Conservation (phyloP, 2,888 invertebrate genomes). For the Phaedon cochleariae region DNA sequence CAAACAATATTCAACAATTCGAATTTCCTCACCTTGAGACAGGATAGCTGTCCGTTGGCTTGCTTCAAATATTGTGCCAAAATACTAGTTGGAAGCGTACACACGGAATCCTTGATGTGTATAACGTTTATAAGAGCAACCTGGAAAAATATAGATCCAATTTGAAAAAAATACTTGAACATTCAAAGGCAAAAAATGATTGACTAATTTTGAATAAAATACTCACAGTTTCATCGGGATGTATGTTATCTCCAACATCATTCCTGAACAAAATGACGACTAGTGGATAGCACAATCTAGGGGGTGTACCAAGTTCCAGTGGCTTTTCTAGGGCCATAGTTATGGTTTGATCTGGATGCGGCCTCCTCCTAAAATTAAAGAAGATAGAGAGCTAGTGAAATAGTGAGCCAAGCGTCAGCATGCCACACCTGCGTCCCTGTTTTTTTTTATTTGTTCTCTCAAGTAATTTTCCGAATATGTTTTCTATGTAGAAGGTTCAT, state of each 20-base stretch:
- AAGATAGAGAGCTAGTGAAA: no score
- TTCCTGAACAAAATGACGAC: constrained; percentile 78
- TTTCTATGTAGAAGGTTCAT: no score
- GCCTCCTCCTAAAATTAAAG: constrained; percentile 66
- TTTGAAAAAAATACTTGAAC: background rate
- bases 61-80: constrained; percentile 88
- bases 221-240: constrained; percentile 81
- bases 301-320: constrained; percentile 76
- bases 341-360: constrained; percentile 73
- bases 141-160: constrained; percentile 62
- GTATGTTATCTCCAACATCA: constrained; percentile 67
- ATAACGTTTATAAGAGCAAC: constrained; percentile 83
- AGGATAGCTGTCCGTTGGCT: constrained; percentile 82
- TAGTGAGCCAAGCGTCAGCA: no score
- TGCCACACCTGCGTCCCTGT: no score
- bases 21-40: constrained; percentile 75
- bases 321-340: constrained; percentile 70
- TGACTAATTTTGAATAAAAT: constrained; percentile 34
- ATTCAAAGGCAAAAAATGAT: background rate
- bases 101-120: constrained; percentile 83
- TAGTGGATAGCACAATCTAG: constrained; percentile 78
- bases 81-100: constrained; percentile 81
- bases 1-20: no score
- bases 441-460: no score
- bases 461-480: no score